phyloP scores from a whole-genome alignment of 2,113 vertebrate genomes.

The Oreochromis spilurus region DNA sequence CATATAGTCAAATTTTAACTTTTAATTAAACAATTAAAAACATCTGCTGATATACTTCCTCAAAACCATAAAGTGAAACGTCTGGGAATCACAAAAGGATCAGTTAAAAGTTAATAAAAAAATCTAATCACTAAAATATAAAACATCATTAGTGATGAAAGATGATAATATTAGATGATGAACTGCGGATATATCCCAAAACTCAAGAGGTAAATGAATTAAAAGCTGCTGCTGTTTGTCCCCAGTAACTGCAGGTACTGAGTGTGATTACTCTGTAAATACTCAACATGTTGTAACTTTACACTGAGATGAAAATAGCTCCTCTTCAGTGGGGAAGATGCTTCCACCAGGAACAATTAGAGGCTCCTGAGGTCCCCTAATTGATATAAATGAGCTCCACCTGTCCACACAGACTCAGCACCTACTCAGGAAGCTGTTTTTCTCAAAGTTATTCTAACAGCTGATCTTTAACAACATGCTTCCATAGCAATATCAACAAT shows the following conservation, averaged over 20 bases:
- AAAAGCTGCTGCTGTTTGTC: neutral
- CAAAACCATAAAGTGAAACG: neutral
- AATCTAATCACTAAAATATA: neutral
- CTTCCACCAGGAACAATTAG: conserved; percentile 73
- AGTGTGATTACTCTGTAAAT: conserved; percentile 79
- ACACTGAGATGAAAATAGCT: conserved; percentile 80
- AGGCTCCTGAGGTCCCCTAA: conserved; percentile 40
- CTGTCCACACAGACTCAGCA: conserved; percentile 50
- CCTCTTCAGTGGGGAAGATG: conserved; percentile 52
- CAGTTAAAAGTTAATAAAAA: neutral
- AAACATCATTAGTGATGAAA: neutral
- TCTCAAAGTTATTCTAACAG: neutral
- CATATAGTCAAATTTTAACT: neutral
- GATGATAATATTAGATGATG: neutral
- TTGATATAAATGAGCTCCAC: conserved; percentile 59
- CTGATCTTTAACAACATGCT: neutral
- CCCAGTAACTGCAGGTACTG: conserved; percentile 21
- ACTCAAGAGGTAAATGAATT: neutral
- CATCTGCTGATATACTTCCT: neutral
- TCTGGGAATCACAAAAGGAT: neutral
- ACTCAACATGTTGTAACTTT: conserved; percentile 79
- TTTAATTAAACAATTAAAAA: neutral
- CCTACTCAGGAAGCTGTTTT: neutral
- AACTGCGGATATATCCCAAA: neutral
- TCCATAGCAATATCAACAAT: neutral